A percentile compares a stretch with the other conserved stretches of the same genome.
Evolutionary conservation across 2,797 vertebrate species (phyloP).

Genomic region (Cossypha heuglini): DNA sequence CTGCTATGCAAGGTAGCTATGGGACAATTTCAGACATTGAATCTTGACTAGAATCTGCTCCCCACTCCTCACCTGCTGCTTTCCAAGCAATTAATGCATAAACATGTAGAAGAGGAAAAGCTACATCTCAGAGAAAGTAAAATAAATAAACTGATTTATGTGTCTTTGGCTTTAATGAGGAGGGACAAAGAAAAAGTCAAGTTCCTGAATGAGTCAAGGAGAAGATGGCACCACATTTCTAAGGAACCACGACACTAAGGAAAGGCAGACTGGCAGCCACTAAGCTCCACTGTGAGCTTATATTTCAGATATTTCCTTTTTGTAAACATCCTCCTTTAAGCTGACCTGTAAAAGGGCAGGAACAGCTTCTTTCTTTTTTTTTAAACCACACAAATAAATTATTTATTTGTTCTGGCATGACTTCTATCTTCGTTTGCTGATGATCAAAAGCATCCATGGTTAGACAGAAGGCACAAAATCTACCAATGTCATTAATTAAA

Average conservation of each 20-base stretch:
- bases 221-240: background rate
- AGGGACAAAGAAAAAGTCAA: background rate
- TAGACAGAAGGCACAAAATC: conserved; percentile 1
- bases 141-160: background rate
- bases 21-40: background rate
- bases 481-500: background rate
- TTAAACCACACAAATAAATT: background rate
- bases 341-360: background rate
- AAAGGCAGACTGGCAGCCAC: background rate
- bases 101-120: background rate
- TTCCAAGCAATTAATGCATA: background rate
- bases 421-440: background rate
- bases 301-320: background rate
- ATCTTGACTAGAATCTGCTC: background rate
- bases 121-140: background rate
- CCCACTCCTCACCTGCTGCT: background rate
- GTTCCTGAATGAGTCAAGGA: background rate
- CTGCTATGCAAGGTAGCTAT: background rate
- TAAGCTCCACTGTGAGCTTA: background rate
- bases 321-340: background rate
- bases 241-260: background rate
- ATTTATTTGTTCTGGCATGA: background rate
- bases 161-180: background rate
- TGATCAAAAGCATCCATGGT: background rate
- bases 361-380: background rate